Percentiles rank a stretch among this genome's conserved stretches.
phyloP scores from a whole-genome alignment of 2,888 invertebrate genomes.

The Pyrrhia umbra region DNA sequence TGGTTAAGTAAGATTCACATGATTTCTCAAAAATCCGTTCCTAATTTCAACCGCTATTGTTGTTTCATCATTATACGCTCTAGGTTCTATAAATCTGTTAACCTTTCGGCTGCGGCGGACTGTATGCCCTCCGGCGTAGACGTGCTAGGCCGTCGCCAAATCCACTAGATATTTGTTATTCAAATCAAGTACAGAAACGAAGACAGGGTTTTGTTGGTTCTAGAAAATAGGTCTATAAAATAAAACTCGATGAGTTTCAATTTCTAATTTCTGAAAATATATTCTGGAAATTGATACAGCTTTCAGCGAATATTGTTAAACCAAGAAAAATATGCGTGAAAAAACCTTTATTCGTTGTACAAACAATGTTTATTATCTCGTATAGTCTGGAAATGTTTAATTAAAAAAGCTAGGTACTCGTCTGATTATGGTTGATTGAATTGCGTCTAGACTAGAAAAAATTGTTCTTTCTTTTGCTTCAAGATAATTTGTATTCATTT shows the following conservation, averaged over 20 bases:
- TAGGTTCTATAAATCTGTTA: constrained; percentile 9
- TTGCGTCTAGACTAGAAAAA: background rate
- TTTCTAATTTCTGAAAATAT: background rate
- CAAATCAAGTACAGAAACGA: constrained; percentile 28
- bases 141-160: constrained; percentile 6
- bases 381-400: background rate
- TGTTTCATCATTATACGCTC: constrained; percentile 16
- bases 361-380: constrained; percentile 6
- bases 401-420: constrained; percentile 11
- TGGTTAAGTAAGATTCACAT: constrained; percentile 7
- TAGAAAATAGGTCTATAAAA: background rate
- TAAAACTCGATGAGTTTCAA: too few relatives aligned
- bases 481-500: background rate
- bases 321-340: background rate
- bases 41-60: constrained; percentile 18
- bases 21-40: constrained; percentile 20
- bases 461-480: background rate
- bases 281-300: background rate
- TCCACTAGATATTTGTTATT: constrained; percentile 32
- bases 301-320: background rate
- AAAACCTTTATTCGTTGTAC: background rate
- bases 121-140: constrained; percentile 16
- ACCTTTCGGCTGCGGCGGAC: constrained; percentile 12
- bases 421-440: background rate
- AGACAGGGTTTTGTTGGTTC: constrained; percentile 5